phyloP scores from a whole-genome alignment of 1,140 invertebrate species.

The Colletes gigas region DNA sequence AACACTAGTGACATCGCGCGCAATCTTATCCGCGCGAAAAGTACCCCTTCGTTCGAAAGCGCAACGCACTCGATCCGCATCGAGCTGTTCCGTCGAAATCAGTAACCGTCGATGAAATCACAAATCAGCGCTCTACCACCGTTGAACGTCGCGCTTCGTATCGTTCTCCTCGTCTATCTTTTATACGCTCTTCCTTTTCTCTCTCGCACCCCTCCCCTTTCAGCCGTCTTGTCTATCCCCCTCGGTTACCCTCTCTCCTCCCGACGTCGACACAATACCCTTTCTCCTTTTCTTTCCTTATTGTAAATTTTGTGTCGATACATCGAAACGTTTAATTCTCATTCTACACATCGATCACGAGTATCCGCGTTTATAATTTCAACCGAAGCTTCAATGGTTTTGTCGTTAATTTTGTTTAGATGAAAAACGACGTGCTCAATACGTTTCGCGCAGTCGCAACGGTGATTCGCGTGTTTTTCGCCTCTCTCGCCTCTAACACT shows the following conservation, averaged over 20 bases:
- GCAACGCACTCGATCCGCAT: constrained; percentile 27
- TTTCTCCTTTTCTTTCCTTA: constrained; percentile 33
- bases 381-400: neutral
- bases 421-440: constrained; percentile 38
- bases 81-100: constrained; percentile 4
- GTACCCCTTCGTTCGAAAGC: constrained; percentile 33
- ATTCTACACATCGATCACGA: neutral
- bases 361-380: neutral
- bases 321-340: neutral
- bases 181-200: neutral
- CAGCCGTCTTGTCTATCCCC: neutral
- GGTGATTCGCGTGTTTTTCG: constrained; percentile 39
- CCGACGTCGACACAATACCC: neutral
- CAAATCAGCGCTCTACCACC: constrained; percentile 49
- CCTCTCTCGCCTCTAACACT: constrained; percentile 33
- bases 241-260: constrained; percentile 9
- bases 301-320: constrained; percentile 3
- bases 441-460: constrained; percentile 57
- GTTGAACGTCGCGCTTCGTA: constrained; percentile 57
- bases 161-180: constrained; percentile 22
- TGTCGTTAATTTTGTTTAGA: constrained; percentile 5
- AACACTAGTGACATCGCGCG: constrained; percentile 24
- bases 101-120: constrained; percentile 38
- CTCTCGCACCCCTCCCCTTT: neutral
- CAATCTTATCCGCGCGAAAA: constrained; percentile 7